Evolutionary conservation across 2,113 vertebrate genomes (phyloP).

Genomic region (Pedetes capensis): DNA sequence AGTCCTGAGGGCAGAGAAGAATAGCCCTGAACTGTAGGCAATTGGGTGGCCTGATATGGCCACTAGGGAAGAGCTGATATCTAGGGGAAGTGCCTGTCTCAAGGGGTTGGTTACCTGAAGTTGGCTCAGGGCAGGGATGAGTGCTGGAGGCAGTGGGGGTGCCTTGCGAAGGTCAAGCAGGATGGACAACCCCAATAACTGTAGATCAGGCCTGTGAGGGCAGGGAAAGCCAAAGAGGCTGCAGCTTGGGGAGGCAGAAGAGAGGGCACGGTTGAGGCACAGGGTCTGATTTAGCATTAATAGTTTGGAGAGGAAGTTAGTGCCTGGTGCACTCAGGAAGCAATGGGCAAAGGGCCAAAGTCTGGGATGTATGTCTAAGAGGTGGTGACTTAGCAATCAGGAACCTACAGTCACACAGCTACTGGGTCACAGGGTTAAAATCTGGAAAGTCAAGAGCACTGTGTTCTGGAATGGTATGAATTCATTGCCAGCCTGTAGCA

Average conservation of each 20-base stretch:
- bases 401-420: background rate
- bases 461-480: background rate
- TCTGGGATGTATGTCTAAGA: background rate
- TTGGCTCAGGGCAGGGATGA: constrained; percentile 71
- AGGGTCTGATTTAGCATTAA: background rate
- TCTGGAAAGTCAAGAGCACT: background rate
- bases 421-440: background rate
- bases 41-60: background rate
- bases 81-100: background rate
- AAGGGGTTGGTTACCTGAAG: constrained; percentile 74
- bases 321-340: background rate
- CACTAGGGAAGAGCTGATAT: background rate
- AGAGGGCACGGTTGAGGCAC: background rate
- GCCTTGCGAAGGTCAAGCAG: constrained; percentile 85
- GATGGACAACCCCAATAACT: constrained; percentile 86
- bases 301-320: background rate
- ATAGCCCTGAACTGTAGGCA: background rate
- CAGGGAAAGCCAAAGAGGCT: background rate
- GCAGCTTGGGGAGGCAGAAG: background rate
- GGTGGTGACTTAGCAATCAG: background rate
- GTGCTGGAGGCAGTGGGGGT: constrained; percentile 80
- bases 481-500: background rate
- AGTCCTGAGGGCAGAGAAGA: constrained; percentile 50
- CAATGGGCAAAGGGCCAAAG: background rate
- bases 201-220: constrained; percentile 84